Evolutionary conservation across 2,888 invertebrate genomes (phyloP), one percentile per base, ranked within the genome.

Genomic region (Andrena bicolor): DNA sequence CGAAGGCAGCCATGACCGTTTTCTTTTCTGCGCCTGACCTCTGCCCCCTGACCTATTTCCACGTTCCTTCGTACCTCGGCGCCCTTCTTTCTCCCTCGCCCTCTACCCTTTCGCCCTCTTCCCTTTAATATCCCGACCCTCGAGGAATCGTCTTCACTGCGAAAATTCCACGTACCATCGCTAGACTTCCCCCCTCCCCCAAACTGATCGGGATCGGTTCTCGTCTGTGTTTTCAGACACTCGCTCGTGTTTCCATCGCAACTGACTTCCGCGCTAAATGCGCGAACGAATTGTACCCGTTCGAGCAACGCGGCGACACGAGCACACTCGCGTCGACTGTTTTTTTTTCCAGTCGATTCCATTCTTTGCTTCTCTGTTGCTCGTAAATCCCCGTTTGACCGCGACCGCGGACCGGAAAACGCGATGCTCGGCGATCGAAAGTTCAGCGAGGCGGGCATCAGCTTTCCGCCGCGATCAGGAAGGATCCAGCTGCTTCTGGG

Each of bases 21-120:
- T 80, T 84, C 84, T 78, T 84, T 82, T 70, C 80, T 53, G 71
- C 76, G 83, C 71, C 79, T 87, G 88, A 88, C 86, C 88, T 86
- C 84, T 80, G 83, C 85, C 72, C 81, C 72, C 79, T 87, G 88
- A 88, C 88, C 88, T 81, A 88, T 88, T 87, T 88, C 71, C 82
- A 13, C 71, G 49, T 49, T 65, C 65, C 56, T 68, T 53, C 68
- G 56, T 61, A 30, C 78, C 58, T 56, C 56, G 13, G n/a, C 58
- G 60, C 70, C 69, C 66, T 51, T 49, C 16, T 64, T 30, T 72
- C 35, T 28, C 49, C 26, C 30, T 26, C 10, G 6, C 8, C 35
- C 23, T 28, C n/a, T 64, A 20, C 58, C 53, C 41, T 20, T 3
- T 1, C 26, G 7, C 48, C 65, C 20, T 60, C 26, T 23, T 58